A percentile compares a stretch with the other conserved stretches of the same genome.
Evolutionary conservation across 2,888 invertebrate species (phyloP).

Genomic region (Cosmorhoe ocellata): DNA sequence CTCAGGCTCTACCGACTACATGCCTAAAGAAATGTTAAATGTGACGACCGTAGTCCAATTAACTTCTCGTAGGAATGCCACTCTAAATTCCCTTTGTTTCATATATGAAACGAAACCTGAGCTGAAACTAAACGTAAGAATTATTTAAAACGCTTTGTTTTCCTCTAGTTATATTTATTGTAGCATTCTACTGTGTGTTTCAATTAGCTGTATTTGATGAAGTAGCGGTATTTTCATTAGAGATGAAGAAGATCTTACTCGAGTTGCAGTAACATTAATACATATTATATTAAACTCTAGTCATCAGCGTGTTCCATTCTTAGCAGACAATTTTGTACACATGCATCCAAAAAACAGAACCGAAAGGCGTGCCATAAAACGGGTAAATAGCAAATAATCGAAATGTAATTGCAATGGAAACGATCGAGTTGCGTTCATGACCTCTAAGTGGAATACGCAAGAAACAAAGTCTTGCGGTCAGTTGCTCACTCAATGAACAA

Average conservation of each 20-base stretch:
- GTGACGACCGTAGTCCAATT: slow-evolving; percentile 19
- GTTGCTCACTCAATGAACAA: slow-evolving; percentile 39
- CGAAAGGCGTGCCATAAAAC: slow-evolving; percentile 27
- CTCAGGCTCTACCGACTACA: slow-evolving; percentile 4
- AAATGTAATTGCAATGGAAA: slow-evolving; percentile 33
- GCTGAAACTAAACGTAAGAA: slow-evolving; percentile 17
- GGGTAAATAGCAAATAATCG: slow-evolving; percentile 26
- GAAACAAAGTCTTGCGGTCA: slow-evolving; percentile 44
- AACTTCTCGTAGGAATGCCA: slow-evolving; percentile 19
- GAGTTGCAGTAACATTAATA: no score
- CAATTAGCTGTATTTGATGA: no score
- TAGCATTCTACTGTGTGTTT: no score
- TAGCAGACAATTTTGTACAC: no score
- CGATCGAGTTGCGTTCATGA: slow-evolving; percentile 33
- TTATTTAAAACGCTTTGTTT: slow-evolving; percentile 14
- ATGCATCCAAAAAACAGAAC: slow-evolving; percentile 11
- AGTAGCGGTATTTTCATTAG: no score
- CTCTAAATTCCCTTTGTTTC: slow-evolving; percentile 24
- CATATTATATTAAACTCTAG: no score
- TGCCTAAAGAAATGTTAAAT: slow-evolving; percentile 22
- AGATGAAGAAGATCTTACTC: no score
- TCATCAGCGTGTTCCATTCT: no score
- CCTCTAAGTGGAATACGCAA: slow-evolving; percentile 35
- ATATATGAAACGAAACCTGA: slow-evolving; percentile 8
- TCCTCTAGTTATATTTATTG: no score